These are phyloP conservation scores for Lepidochrysops patricia DNA, from an alignment of 2,888 invertebrate genomes.

Conservation along the genomic window DNA sequence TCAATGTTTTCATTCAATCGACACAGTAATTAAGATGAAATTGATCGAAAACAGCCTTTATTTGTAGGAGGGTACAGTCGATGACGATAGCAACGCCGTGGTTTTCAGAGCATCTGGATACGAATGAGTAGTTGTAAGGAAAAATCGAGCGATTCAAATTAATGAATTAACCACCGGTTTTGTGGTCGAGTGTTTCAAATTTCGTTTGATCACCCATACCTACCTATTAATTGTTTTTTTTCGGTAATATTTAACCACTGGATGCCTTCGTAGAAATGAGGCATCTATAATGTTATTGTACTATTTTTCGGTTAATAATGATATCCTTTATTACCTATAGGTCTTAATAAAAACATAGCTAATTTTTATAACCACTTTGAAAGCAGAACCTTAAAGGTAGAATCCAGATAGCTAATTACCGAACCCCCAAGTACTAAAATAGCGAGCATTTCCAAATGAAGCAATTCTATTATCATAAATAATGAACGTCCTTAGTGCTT, in stretches of 20 bases:
- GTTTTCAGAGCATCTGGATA: constrained; percentile 21
- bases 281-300: too few species aligned
- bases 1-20: constrained; percentile 26
- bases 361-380: too few species aligned
- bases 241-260: not conserved
- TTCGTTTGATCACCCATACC: constrained; percentile 19
- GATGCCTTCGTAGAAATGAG: not conserved
- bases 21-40: constrained; percentile 24
- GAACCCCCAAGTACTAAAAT: not conserved
- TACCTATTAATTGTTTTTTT: constrained; percentile 13
- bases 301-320: too few species aligned
- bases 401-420: not conserved
- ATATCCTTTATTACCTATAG: too few species aligned
- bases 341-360: too few species aligned
- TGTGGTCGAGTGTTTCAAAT: constrained; percentile 23
- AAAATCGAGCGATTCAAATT: constrained; percentile 35
- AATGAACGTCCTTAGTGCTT: constrained; percentile 23
- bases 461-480: constrained; percentile 20
- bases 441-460: constrained; percentile 15
- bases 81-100: constrained; percentile 13
- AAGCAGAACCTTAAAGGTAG: too few species aligned
- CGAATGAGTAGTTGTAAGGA: constrained; percentile 34
- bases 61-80: not conserved
- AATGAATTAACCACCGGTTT: constrained; percentile 44
- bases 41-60: constrained; percentile 21